Evolutionary conservation across 2,113 vertebrate species (phyloP).

Genomic region (Sapayoa aenigma): DNA sequence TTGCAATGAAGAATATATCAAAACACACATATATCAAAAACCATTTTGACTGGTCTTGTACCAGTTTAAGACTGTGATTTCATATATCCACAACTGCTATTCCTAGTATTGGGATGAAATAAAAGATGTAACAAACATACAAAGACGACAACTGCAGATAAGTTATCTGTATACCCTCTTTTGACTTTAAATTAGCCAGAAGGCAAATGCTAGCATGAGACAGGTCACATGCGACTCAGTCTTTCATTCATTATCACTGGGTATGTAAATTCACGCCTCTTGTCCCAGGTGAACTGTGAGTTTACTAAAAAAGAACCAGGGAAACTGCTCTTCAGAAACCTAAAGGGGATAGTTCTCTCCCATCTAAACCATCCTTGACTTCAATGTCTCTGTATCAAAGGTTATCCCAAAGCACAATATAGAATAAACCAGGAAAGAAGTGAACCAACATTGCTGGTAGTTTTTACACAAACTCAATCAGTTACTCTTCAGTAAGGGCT

Average conservation of each 20-base stretch:
- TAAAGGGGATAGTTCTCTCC: neutral
- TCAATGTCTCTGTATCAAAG: neutral
- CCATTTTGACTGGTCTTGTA: neutral
- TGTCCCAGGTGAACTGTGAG: accelerated
- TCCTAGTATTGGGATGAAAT: neutral
- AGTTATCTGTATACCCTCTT: neutral
- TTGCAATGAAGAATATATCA: neutral
- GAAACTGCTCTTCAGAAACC: neutral
- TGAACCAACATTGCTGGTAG: neutral
- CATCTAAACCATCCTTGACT: neutral
- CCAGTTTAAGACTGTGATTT: neutral
- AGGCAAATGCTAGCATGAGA: neutral
- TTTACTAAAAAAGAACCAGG: neutral
- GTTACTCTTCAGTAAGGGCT: neutral
- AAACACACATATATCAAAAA: neutral
- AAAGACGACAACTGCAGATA: neutral
- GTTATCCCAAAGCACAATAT: neutral
- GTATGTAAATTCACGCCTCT: neutral
- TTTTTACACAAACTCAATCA: neutral
- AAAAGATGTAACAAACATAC: neutral
- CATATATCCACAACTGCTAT: neutral
- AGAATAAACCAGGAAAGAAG: neutral
- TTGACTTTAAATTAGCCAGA: neutral
- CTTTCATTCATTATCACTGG: neutral
- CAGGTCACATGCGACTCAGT: neutral